Evolutionary conservation across 2,888 invertebrate species (phyloP), one percentile per base, ranked within the genome.

Genomic region (Orchesellides sinensis): DNA sequence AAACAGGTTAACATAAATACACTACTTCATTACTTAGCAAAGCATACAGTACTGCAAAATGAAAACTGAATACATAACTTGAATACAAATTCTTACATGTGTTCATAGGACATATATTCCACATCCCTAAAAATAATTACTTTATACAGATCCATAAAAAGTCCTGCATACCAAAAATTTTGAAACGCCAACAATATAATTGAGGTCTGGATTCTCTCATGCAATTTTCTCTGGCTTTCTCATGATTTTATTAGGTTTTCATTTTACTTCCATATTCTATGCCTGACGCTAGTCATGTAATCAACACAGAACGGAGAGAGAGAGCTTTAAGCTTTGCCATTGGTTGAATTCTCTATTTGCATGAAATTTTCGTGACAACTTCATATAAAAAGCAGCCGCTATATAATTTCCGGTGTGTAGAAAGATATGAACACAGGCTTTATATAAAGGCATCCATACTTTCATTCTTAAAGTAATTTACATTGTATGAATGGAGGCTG

Each of bases 361-460:
- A 72, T 72, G 70, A 56, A 72, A 72, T 72, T n/a, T 72, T 72
- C 70, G 70, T 72, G 70, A 72, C 70, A 56, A 56, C 49, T 12
- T 72, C 70, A 25, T 56, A 59, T 72, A 72, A 72, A 72, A 72
- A 23, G 69, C 32, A 23, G 69, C 59, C 35, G 70, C 25, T n/a
- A n/a, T n/a, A n/a, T n/a, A 72, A 72, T 72, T 72, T 72, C 70
- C 70, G 70, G 70, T 72, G 49, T 5, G 45, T 40, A 45, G 54
- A 54, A 17, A 23, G 40, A 65, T 17, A 65, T 63, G 32, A 29
- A 35, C 19, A 63, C 27, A n/a, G n/a, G n/a, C n/a, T n/a, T n/a
- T n/a, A n/a, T n/a, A n/a, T n/a, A n/a, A n/a, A n/a, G n/a, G n/a
- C n/a, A n/a, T n/a, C n/a, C n/a, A n/a, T n/a, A n/a, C n/a, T n/a